A percentile compares a stretch with the other conserved stretches of the same genome.
These are phyloP conservation scores for Malurus elegans DNA, from an alignment of 2,113 vertebrate species.

Conservation along the genomic window DNA sequence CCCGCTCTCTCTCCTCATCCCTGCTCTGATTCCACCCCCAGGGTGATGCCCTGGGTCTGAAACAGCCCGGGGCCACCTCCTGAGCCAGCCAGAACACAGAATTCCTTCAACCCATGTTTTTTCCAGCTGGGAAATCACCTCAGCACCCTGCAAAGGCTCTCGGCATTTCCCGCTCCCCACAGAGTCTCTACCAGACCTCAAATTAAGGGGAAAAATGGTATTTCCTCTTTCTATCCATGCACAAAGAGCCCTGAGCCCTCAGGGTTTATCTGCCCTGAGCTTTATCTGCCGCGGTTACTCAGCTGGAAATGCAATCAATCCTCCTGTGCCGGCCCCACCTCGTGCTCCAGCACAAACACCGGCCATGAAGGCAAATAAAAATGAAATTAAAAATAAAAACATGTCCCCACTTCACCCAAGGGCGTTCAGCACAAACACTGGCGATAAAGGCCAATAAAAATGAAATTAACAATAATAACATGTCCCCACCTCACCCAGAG, in stretches of 20 bases:
- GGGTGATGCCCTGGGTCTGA: neutral
- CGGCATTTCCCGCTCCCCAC: fast-evolving
- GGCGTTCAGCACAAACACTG: too few relatives aligned
- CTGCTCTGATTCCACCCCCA: too few relatives aligned
- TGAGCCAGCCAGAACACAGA: neutral
- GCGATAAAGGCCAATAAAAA: too few relatives aligned
- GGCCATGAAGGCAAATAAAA: neutral
- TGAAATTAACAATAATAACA: too few relatives aligned
- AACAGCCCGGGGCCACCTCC: neutral
- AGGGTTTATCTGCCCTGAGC: neutral
- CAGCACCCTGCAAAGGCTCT: neutral
- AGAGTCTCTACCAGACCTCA: fast-evolving
- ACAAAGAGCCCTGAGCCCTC: neutral
- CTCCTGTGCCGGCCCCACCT: neutral
- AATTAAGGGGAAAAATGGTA: neutral
- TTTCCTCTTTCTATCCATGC: neutral
- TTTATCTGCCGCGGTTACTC: neutral
- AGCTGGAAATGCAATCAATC: neutral
- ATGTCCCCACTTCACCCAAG: too few relatives aligned
- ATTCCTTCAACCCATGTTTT: neutral
- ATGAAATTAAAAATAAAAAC: neutral
- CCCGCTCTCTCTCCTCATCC: too few relatives aligned
- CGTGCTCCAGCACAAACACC: neutral
- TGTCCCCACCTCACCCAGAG: neutral
- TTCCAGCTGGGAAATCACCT: neutral